Evolutionary conservation across 2,113 vertebrate species (phyloP).

Genomic region (Gadus chalcogrammus): DNA sequence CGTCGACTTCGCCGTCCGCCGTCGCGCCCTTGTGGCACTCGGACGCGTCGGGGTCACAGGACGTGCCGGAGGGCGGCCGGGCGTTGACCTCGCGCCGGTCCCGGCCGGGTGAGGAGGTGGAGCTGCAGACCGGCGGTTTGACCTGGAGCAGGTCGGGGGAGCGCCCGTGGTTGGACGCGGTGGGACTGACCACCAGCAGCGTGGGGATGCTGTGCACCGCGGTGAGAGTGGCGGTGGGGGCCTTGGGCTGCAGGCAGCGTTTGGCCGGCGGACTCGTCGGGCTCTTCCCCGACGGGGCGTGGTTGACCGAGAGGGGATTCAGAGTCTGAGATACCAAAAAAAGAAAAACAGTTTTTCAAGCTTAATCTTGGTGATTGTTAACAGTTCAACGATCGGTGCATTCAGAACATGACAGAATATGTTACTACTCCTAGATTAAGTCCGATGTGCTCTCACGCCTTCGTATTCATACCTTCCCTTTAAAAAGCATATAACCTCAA

Average conservation of each 20-base stretch:
- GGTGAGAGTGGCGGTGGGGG: background rate
- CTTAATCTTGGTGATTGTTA: too few relatives aligned
- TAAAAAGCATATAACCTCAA: too few relatives aligned
- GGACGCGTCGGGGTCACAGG: background rate
- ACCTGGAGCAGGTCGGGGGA: slow-evolving; percentile 29
- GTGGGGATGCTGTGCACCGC: slow-evolving; percentile 11
- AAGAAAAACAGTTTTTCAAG: too few relatives aligned
- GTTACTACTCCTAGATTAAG: too few relatives aligned
- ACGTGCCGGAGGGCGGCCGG: slow-evolving; percentile 5
- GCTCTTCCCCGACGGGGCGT: background rate
- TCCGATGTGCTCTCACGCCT: too few relatives aligned
- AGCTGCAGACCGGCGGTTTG: slow-evolving; percentile 26
- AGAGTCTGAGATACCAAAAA: slow-evolving; percentile 31
- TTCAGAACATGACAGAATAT: too few relatives aligned
- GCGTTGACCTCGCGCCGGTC: background rate
- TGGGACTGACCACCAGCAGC: slow-evolving; percentile 31
- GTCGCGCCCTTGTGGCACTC: background rate
- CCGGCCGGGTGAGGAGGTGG: slow-evolving; percentile 4
- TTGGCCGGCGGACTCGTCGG: slow-evolving; percentile 10
- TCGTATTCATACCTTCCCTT: too few relatives aligned
- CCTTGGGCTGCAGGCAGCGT: slow-evolving; percentile 19
- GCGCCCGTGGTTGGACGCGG: slow-evolving; percentile 13
- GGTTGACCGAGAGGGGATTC: slow-evolving; percentile 3
- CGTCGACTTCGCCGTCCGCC: background rate
- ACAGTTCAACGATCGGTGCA: too few relatives aligned